Conservation (phyloP, 2,113 vertebrate genomes). For the Rhegmatorhina hoffmannsi region DNA sequence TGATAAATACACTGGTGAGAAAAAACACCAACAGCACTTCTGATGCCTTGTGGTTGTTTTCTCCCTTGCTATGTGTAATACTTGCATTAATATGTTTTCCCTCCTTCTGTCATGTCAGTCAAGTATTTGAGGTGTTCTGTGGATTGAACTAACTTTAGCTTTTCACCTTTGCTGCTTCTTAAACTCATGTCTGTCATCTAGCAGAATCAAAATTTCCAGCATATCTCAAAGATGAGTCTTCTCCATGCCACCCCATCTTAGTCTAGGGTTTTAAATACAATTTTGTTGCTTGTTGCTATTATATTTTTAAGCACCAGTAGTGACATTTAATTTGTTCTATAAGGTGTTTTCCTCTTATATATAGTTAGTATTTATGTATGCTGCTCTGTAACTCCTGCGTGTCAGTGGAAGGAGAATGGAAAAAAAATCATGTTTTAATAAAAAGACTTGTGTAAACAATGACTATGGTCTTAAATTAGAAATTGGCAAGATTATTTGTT, state of each 20-base stretch:
- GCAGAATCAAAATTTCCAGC: background rate
- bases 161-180: background rate
- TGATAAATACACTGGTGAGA: background rate
- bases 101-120: background rate
- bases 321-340: background rate
- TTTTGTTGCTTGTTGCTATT: background rate
- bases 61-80: background rate
- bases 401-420: background rate
- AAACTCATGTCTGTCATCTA: background rate
- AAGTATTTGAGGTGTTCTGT: background rate
- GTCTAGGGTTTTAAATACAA: background rate
- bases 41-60: background rate
- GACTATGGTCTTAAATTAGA: slow-evolving; percentile 29
- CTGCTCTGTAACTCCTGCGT: background rate
- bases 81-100: background rate
- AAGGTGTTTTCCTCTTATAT: background rate
- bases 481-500: slow-evolving; percentile 56
- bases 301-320: background rate
- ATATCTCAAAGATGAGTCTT: background rate
- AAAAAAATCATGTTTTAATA: background rate
- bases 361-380: background rate
- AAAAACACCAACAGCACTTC: background rate
- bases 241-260: background rate
- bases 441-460: slow-evolving; percentile 27
- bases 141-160: background rate